Percentiles rank a stretch among this genome's conserved stretches.
phyloP scores from a whole-genome alignment of 2,113 vertebrate genomes.

The Melanerpes formicivorus region DNA sequence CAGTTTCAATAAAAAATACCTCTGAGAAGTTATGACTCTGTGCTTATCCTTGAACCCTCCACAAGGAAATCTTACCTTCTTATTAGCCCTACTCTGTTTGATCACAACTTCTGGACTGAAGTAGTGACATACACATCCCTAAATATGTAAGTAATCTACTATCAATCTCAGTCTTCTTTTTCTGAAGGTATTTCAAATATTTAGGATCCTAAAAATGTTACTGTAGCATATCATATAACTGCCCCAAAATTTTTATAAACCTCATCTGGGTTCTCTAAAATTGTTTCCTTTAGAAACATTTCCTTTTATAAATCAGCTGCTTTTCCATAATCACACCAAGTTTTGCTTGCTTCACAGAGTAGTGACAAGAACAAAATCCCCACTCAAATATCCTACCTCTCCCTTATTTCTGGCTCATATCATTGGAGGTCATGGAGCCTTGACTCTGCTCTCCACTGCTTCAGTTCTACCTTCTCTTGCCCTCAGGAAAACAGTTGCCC shows the following conservation, averaged over 20 bases:
- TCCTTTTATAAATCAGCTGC: not conserved
- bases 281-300: not conserved
- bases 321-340: accelerated
- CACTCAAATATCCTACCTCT: not conserved
- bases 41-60: not conserved
- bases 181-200: not conserved
- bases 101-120: not conserved
- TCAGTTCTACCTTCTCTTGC: not conserved
- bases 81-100: not conserved
- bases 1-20: not conserved
- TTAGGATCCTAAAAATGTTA: not conserved
- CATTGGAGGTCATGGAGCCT: not conserved
- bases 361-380: not conserved
- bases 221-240: accelerated
- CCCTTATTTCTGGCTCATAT: not conserved
- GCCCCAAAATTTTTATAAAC: not conserved
- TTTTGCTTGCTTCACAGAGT: not conserved
- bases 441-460: not conserved
- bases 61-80: not conserved
- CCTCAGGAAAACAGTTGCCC: not conserved
- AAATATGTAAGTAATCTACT: not conserved
- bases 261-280: not conserved
- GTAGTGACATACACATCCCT: not conserved
- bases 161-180: not conserved
- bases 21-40: not conserved